A percentile compares a stretch with the other conserved stretches of the same genome.
Conservation (phyloP, 2,113 vertebrate genomes). For the Heloderma charlesbogerti region DNA sequence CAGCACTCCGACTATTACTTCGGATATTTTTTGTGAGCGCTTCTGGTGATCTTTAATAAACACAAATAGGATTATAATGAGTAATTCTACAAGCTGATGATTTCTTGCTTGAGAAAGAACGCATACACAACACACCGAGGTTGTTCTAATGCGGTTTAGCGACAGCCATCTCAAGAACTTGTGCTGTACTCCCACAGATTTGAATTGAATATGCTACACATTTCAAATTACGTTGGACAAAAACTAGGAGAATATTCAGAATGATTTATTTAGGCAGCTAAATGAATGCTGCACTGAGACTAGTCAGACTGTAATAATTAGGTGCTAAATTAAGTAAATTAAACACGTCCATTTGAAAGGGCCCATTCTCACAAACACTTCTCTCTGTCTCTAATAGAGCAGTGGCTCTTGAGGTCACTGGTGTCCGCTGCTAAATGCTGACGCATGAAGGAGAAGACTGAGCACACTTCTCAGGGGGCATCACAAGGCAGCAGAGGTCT, state of each 20-base stretch:
- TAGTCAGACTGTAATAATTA: constrained; percentile 2
- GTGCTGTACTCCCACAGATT: constrained; percentile 17
- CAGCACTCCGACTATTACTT: constrained; percentile 62
- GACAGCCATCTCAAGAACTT: constrained; percentile 27
- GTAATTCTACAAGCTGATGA: constrained; percentile 30
- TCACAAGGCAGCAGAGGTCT: not conserved
- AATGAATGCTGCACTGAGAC: constrained; percentile 4
- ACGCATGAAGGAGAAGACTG: not conserved
- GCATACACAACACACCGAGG: not conserved
- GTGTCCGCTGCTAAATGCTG: not conserved
- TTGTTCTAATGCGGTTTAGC: constrained; percentile 37
- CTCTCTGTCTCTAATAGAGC: not conserved
- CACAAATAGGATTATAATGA: constrained; percentile 46
- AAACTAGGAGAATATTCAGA: constrained; percentile 44
- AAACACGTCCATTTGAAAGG: not conserved
- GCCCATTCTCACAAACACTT: not conserved
- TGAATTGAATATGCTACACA: constrained; percentile 46
- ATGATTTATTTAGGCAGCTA: constrained; percentile 28
- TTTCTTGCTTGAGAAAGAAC: constrained; percentile 36
- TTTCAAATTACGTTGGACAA: constrained; percentile 38
- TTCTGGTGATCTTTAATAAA: constrained; percentile 66
- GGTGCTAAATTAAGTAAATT: constrained; percentile 22
- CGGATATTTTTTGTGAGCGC: constrained; percentile 25
- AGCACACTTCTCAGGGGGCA: not conserved
- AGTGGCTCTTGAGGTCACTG: not conserved